Evolutionary conservation across 2,113 vertebrate species (phyloP).

Genomic region (Anolis carolinensis): DNA sequence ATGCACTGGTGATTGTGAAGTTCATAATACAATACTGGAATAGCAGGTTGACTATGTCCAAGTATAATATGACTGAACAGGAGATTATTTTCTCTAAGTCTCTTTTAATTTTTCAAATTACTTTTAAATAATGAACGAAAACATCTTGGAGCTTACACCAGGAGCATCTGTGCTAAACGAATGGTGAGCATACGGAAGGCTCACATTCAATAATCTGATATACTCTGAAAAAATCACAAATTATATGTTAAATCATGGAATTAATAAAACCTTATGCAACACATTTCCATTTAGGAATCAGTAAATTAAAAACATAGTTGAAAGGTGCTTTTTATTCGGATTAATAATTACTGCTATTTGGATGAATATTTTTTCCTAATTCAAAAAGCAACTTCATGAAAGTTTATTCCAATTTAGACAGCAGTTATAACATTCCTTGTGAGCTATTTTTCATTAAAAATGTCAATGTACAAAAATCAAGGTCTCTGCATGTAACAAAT

Average conservation of each 20-base stretch:
- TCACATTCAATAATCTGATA: neutral
- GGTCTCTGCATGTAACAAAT: fast-evolving
- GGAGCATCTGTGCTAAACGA: no score
- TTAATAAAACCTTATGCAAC: no score
- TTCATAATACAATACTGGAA: neutral
- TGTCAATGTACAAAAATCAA: neutral
- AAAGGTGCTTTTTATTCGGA: slow-evolving; percentile 31
- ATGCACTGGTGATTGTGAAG: neutral
- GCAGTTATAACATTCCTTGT: neutral
- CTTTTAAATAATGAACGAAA: fast-evolving
- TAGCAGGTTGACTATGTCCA: neutral
- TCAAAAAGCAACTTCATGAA: neutral
- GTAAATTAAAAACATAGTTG: neutral
- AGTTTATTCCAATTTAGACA: slow-evolving; percentile 1
- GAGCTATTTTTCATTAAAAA: neutral
- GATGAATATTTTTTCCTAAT: neutral
- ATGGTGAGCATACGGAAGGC: neutral
- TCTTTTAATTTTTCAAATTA: fast-evolving
- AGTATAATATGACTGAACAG: no score
- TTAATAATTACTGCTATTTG: slow-evolving; percentile 42
- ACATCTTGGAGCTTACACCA: fast-evolving
- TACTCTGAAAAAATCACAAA: neutral
- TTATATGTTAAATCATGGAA: neutral
- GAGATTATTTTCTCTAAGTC: no score
- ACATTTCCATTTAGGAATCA: neutral